phyloP scores from a whole-genome alignment of 2,113 vertebrate species.

The Mustelus asterias region DNA sequence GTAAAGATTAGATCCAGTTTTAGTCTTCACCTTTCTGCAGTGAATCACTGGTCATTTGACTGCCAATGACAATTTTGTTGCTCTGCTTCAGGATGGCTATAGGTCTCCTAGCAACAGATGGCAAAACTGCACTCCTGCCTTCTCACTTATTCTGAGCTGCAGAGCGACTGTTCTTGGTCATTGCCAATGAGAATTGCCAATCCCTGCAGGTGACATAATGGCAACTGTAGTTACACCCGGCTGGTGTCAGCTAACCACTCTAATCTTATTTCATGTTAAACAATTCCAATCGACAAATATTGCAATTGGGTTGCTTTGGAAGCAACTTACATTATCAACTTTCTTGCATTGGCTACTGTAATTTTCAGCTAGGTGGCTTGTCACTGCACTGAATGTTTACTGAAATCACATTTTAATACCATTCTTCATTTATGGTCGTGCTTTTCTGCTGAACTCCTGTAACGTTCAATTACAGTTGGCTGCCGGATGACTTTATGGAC shows the following conservation, averaged over 20 bases:
- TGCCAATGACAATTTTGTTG: background rate
- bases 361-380: too few relatives aligned
- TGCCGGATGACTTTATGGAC: background rate
- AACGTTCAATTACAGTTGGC: background rate
- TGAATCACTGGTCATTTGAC: background rate
- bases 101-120: background rate
- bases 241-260: background rate
- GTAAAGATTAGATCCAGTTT: too few relatives aligned
- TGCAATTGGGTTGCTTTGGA: background rate
- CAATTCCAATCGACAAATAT: background rate
- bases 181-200: background rate
- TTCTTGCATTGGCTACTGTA: background rate
- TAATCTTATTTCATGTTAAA: background rate
- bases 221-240: background rate
- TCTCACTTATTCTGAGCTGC: background rate
- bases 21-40: too few relatives aligned
- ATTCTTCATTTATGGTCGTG: background rate
- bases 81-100: background rate
- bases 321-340: background rate
- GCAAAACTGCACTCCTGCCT: background rate
- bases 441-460: background rate
- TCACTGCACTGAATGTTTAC: background rate
- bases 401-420: background rate
- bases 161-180: background rate
- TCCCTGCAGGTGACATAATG: background rate